These are phyloP conservation scores for Lochmaea crataegi DNA, from an alignment of 2,888 invertebrate species.

Conservation along the genomic window DNA sequence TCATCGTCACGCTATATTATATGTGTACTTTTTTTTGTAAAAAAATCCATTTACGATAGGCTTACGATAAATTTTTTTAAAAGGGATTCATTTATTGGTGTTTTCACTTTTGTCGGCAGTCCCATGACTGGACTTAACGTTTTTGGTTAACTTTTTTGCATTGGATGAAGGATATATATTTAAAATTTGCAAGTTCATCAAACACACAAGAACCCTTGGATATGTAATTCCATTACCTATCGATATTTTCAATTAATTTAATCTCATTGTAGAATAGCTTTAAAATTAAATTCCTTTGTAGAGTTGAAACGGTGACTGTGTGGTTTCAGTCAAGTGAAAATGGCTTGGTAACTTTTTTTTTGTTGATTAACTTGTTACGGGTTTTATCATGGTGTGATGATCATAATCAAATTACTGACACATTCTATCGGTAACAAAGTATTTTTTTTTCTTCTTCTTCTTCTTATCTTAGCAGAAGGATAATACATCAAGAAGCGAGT, in stretches of 20 bases:
- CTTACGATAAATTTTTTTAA: no score
- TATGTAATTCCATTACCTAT: slow-evolving; percentile 3
- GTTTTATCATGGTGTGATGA: background rate
- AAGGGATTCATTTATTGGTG: no score
- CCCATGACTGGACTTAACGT: no score
- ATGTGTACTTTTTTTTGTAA: no score
- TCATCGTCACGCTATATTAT: no score
- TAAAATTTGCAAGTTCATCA: background rate
- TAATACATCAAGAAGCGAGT: no score
- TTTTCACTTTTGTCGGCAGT: no score
- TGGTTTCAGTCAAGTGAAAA: slow-evolving; percentile 6
- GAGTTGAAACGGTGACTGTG: background rate
- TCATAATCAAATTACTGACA: slow-evolving; percentile 7
- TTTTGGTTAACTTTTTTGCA: no score
- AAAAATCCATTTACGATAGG: no score
- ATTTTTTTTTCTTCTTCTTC: background rate
- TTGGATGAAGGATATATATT: no score
- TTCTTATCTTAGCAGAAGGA: no score
- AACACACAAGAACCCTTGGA: slow-evolving; percentile 4
- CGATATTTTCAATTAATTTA: slow-evolving; percentile 11
- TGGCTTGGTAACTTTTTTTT: background rate
- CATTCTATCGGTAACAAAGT: background rate
- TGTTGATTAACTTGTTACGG: slow-evolving; percentile 1
- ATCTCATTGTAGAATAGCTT: slow-evolving; percentile 2
- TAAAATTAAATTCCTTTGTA: slow-evolving; percentile 15